Percentiles rank a stretch among this genome's conserved stretches.
phyloP scores from a whole-genome alignment of 2,797 vertebrate genomes.

The Orientallactaga sibirica region DNA sequence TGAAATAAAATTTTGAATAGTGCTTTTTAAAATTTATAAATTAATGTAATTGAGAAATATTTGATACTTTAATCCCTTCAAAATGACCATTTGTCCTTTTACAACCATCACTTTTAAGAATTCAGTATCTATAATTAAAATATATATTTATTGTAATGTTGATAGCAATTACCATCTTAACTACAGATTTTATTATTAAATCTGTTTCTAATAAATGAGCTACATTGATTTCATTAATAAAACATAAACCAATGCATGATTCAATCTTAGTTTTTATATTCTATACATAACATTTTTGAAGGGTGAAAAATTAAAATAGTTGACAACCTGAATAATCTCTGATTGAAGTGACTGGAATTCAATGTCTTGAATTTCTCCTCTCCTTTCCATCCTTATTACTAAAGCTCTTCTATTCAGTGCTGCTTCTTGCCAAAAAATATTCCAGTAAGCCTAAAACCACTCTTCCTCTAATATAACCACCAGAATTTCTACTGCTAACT shows the following conservation, averaged over 20 bases:
- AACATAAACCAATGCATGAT: not conserved
- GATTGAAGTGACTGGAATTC: not conserved
- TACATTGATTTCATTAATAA: conserved; percentile 14
- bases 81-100: conserved; percentile 9
- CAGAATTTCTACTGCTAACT: not conserved
- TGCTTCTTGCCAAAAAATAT: not conserved
- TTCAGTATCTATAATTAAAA: not conserved
- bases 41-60: not conserved
- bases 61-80: not conserved
- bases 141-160: not conserved
- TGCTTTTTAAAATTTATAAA: not conserved
- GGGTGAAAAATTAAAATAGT: not conserved
- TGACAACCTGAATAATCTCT: not conserved
- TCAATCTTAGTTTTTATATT: not conserved
- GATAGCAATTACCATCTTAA: not conserved
- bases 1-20: not conserved
- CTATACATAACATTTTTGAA: not conserved
- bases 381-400: not conserved
- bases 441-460: not conserved
- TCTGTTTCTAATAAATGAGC: not conserved
- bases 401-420: not conserved
- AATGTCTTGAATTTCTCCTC: not conserved
- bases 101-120: not conserved
- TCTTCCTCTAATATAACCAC: not conserved
- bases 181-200: conserved; percentile 11